phyloP scores from a whole-genome alignment of 2,113 vertebrate genomes.

The Hippocampus comes region DNA sequence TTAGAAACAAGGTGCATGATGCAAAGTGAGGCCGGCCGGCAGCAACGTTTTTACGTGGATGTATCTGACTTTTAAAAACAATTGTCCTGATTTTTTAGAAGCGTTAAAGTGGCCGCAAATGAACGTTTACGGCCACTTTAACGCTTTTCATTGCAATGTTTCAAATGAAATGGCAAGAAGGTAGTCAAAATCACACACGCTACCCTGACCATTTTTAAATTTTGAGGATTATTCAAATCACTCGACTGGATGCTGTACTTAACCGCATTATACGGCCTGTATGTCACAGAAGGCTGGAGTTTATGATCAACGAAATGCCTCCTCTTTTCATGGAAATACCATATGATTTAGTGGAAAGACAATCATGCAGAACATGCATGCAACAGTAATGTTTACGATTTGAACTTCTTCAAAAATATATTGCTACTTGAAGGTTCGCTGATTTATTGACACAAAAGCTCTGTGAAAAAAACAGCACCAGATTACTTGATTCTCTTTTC shows the following conservation, averaged over 20 bases:
- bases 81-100: background rate
- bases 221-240: background rate
- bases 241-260: background rate
- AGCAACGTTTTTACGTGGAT: background rate
- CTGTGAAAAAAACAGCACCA: background rate
- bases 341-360: background rate
- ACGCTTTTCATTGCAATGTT: background rate
- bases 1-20: slow-evolving; percentile 9
- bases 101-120: background rate
- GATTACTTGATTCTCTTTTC: background rate
- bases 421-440: background rate
- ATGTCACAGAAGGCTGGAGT: background rate
- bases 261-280: background rate
- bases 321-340: background rate
- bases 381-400: background rate
- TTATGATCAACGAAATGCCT: slow-evolving; percentile 5
- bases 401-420: background rate
- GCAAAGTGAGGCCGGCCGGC: slow-evolving; percentile 2
- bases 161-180: background rate
- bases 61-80: background rate
- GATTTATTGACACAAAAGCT: background rate
- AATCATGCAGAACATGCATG: background rate
- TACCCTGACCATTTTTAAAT: background rate
- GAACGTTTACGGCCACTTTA: too few relatives aligned
- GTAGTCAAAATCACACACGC: background rate